Evolutionary conservation across 2,888 invertebrate species (phyloP).

Genomic region (Andrena chrysosceles): DNA sequence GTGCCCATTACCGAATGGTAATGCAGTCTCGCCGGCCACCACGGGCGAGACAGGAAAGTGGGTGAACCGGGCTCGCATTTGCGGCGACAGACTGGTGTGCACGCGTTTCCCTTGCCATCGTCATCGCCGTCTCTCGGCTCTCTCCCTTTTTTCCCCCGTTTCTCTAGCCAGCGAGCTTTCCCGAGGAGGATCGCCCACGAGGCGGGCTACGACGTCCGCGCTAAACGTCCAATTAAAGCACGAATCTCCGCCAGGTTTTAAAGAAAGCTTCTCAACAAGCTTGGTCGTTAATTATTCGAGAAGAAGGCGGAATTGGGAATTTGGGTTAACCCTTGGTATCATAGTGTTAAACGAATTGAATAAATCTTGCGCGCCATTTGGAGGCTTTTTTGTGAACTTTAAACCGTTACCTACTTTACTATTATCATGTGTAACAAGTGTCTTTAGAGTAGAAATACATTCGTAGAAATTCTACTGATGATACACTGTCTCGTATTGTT

Average conservation of each 20-base stretch:
- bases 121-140: conserved; percentile 24
- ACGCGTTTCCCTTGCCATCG: conserved; percentile 37
- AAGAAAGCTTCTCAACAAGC: conserved; percentile 6
- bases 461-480: no score
- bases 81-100: conserved; percentile 46
- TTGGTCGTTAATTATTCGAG: not conserved
- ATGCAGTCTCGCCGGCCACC: conserved; percentile 60
- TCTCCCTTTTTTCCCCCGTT: not conserved
- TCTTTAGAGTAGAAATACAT: no score
- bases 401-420: no score
- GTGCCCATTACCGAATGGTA: conserved; percentile 60
- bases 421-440: no score
- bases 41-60: conserved; percentile 67
- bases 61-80: conserved; percentile 68
- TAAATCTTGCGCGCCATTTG: no score
- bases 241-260: not conserved
- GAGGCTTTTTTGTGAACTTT: no score
- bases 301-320: not conserved
- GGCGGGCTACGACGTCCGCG: not conserved
- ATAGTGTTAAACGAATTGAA: no score
- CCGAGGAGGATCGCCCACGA: not conserved
- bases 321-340: no score
- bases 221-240: conserved; percentile 12
- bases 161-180: not conserved
- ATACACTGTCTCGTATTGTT: no score